Evolutionary conservation across 2,113 vertebrate genomes (phyloP).

Genomic region (Gallinago paraguaiae): DNA sequence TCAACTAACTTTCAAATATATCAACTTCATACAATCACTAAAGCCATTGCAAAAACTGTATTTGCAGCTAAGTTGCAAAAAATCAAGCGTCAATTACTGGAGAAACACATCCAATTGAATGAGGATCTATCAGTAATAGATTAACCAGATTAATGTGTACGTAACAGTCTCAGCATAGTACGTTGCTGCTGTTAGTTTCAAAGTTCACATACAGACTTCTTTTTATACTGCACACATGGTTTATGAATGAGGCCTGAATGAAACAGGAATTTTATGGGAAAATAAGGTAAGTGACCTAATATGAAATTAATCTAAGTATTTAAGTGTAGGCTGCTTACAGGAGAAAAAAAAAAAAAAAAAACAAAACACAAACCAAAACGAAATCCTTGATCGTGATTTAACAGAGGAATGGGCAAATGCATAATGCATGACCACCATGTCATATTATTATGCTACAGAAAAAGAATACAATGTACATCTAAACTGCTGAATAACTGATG

Average conservation of each 20-base stretch:
- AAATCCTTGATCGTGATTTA: background rate
- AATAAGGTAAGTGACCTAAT: constrained; percentile 55
- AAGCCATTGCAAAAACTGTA: background rate
- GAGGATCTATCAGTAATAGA: constrained; percentile 69
- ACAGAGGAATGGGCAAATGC: background rate
- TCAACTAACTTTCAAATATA: background rate
- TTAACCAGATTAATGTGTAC: constrained; percentile 70
- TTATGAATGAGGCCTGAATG: background rate
- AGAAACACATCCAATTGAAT: background rate
- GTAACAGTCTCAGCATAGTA: constrained; percentile 59
- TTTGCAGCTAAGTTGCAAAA: background rate
- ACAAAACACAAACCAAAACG: no score
- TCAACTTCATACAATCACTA: background rate
- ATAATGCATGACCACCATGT: background rate
- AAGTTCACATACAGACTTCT: constrained; percentile 64
- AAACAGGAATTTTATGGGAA: background rate
- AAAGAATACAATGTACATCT: background rate
- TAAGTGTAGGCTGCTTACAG: background rate
- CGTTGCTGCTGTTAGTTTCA: constrained; percentile 14
- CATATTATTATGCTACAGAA: background rate
- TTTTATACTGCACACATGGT: background rate
- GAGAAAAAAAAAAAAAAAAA: background rate
- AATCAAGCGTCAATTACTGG: background rate
- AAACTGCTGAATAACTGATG: background rate
- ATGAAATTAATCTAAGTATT: background rate